Percentiles rank a stretch among this genome's conserved stretches.
Evolutionary conservation across 2,888 invertebrate species (phyloP).

Genomic region (Mamestra brassicae): DNA sequence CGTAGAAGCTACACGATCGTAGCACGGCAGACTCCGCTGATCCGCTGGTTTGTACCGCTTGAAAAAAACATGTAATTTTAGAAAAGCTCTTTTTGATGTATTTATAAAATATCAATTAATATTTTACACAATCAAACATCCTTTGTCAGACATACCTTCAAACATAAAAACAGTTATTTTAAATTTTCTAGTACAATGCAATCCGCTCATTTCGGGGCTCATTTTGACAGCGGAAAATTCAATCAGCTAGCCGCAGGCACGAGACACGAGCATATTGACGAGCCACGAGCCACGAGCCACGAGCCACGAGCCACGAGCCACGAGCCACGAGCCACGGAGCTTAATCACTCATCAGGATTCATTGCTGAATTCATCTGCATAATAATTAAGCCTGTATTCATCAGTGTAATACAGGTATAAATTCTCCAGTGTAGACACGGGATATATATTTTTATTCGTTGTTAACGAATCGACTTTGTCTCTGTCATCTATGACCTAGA

Average conservation of each 20-base stretch:
- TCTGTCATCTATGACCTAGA: too few species aligned
- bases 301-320: slow-evolving; percentile 63
- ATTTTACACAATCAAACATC: too few species aligned
- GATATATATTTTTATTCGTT: too few species aligned
- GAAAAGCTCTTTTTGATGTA: too few species aligned
- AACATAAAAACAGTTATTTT: background rate
- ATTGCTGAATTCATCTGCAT: slow-evolving; percentile 38
- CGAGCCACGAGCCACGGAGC: slow-evolving; percentile 14
- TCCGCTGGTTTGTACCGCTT: too few species aligned
- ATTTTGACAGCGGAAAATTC: slow-evolving; percentile 75
- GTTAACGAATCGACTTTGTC: too few species aligned
- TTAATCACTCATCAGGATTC: slow-evolving; percentile 47
- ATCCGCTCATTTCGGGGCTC: slow-evolving; percentile 60
- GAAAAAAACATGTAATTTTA: too few species aligned
- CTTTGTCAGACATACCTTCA: background rate
- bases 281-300: slow-evolving; percentile 28
- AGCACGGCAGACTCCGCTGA: background rate
- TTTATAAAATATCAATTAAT: too few species aligned
- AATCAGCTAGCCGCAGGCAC: slow-evolving; percentile 73
- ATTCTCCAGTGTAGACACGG: too few species aligned
- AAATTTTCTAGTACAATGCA: background rate
- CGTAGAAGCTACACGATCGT: background rate
- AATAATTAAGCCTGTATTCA: background rate
- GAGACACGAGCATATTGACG: slow-evolving; percentile 62
- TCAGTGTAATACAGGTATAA: background rate